These are phyloP conservation scores for Anadara kagoshimensis DNA, from an alignment of 1,140 invertebrate species.

Conservation along the genomic window DNA sequence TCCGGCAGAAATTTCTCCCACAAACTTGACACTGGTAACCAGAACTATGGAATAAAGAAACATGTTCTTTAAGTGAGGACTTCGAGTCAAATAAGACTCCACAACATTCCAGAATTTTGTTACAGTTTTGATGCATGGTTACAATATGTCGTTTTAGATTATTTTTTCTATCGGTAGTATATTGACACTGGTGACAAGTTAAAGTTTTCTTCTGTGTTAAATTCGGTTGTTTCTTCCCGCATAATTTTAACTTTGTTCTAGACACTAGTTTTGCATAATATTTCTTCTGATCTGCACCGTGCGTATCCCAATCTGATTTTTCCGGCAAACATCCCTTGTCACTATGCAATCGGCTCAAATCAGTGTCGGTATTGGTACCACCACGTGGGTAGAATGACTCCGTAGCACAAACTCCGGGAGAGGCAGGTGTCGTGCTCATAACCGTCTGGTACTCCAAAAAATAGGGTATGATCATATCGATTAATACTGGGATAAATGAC, in stretches of 20 bases:
- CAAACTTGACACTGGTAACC: constrained; percentile 73
- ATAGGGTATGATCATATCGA: too few species aligned
- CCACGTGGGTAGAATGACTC: not conserved
- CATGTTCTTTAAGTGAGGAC: constrained; percentile 71
- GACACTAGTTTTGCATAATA: not conserved
- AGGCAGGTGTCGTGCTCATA: too few species aligned
- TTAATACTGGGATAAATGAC: too few species aligned
- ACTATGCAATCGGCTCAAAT: not conserved
- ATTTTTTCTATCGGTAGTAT: constrained; percentile 73
- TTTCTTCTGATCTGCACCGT: not conserved
- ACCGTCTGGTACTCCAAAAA: too few species aligned
- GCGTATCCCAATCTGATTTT: constrained; percentile 2
- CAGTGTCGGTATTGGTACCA: not conserved
- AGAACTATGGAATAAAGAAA: constrained; percentile 60
- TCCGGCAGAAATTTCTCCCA: constrained; percentile 72
- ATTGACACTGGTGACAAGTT: constrained; percentile 67
- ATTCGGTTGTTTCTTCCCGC: not conserved
- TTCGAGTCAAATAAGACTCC: constrained; percentile 70
- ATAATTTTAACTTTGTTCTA: not conserved
- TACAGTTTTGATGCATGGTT: constrained; percentile 72
- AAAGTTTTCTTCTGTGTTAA: constrained; percentile 16
- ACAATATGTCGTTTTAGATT: constrained; percentile 74
- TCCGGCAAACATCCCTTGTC: not conserved
- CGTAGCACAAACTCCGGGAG: not conserved
- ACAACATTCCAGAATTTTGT: constrained; percentile 71